phyloP scores from a whole-genome alignment of 2,113 vertebrate genomes.

The Perccottus glenii region DNA sequence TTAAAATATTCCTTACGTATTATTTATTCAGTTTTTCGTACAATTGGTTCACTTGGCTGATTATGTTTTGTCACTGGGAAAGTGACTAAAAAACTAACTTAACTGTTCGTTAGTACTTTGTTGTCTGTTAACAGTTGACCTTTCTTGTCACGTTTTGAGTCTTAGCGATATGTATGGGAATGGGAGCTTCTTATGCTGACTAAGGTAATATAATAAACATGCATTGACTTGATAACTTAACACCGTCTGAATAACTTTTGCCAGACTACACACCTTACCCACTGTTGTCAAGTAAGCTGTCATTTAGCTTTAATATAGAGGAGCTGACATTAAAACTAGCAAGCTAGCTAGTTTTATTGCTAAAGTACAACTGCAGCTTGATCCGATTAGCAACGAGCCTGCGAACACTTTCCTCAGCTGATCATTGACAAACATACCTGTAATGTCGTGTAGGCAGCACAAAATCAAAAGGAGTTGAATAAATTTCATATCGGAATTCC shows the following conservation, averaged over 20 bases:
- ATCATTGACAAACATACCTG: conserved; percentile 67
- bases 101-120: too few relatives aligned
- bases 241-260: background rate
- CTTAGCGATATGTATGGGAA: background rate
- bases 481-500: conserved; percentile 69
- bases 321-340: conserved; percentile 35
- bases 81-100: too few relatives aligned
- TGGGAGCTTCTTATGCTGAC: background rate
- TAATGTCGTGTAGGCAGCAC: conserved; percentile 57
- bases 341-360: conserved; percentile 48
- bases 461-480: conserved; percentile 63
- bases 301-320: background rate
- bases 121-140: too few relatives aligned
- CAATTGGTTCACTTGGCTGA: too few relatives aligned
- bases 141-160: too few relatives aligned
- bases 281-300: conserved; percentile 8
- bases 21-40: too few relatives aligned
- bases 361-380: conserved; percentile 35
- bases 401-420: conserved; percentile 39
- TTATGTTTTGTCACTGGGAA: too few relatives aligned
- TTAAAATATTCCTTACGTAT: too few relatives aligned
- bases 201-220: background rate
- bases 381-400: conserved; percentile 58
- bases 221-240: background rate
- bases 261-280: background rate